phyloP scores from a whole-genome alignment of 2,888 invertebrate species.

The Lissocephala sabroskyi region DNA sequence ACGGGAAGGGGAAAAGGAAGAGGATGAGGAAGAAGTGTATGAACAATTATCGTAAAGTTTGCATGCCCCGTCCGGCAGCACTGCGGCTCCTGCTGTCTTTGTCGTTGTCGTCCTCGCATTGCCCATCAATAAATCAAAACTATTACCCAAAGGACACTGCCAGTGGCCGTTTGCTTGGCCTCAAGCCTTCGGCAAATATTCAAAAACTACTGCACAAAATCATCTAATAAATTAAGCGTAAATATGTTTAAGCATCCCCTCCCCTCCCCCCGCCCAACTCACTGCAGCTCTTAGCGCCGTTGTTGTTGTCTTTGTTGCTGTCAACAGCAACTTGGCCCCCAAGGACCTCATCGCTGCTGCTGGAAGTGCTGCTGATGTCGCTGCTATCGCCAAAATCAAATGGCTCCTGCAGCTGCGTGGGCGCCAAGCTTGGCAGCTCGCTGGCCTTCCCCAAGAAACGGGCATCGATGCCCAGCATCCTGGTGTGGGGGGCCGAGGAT shows the following conservation, averaged over 20 bases:
- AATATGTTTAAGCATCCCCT: constrained; percentile 28
- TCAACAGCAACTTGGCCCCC: neutral
- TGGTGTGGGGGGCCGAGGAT: too few species aligned
- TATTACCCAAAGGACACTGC: constrained; percentile 33
- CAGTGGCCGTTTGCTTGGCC: constrained; percentile 13
- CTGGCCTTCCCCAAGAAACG: constrained; percentile 36
- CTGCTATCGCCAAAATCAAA: constrained; percentile 44
- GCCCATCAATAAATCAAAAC: constrained; percentile 60
- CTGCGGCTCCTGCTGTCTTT: neutral
- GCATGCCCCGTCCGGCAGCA: neutral
- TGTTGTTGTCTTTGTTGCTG: constrained; percentile 1
- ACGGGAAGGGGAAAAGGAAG: too few species aligned
- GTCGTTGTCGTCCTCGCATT: constrained; percentile 8
- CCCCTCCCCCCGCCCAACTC: too few species aligned
- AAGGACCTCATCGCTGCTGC: constrained; percentile 2
- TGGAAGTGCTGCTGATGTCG: constrained; percentile 6
- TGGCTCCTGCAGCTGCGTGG: constrained; percentile 36
- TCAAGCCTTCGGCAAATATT: constrained; percentile 65
- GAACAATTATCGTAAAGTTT: neutral
- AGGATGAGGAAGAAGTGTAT: constrained; percentile 7
- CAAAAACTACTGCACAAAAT: constrained; percentile 15
- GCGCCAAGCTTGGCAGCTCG: constrained; percentile 36
- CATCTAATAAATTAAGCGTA: constrained; percentile 63
- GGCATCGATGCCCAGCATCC: constrained; percentile 45
- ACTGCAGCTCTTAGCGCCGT: neutral